Base-by-base conservation (phyloP, 2,113 vertebrate genomes). In the Colossoma macropomum region DNA sequence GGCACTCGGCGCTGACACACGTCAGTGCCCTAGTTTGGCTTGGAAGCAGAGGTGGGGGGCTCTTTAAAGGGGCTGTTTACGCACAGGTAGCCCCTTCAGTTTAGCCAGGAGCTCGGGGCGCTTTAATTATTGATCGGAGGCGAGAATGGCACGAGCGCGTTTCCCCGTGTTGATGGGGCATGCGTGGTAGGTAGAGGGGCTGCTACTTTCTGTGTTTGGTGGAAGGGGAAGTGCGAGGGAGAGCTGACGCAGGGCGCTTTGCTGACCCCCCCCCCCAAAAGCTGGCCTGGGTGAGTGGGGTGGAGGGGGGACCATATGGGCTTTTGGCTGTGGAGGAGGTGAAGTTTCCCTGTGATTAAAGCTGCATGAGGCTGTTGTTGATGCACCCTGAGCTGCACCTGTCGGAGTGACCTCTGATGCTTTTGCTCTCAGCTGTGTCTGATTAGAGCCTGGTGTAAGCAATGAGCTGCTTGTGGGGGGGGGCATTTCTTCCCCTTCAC, bases 331-430 rank as follows among this genome's bases (percentile, higher is more conserved):
- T 25, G 56, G 23, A 9, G 56, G 21, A 2, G 59, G 59, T 62
- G 59, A 62, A 62, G 59, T 62, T 62, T 27, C n/a, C 59, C 41
- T 52, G 11, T 66, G 25, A 66, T 30, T 66, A 66, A 71, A 70
- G 21, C 32, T 70, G 32, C 34, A 23, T 34, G 30, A 69, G 25
- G n/a, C 30, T 66, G 28, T 4, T 16, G 27, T 30, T 15, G 25
- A n/a, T 25, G 13, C 25, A 7, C 12, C 48, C 54, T 56, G n/a
- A 62, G 32, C 66, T 69, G 66, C 59, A 69, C 34, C 38, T n/a
- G 68, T 11, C 13, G 38, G 41, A 70, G 68, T 71, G 68, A 71
- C 68, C 68, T 45, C 32, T 38, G 66, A 8, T 16, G 30, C 25
- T 32, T 15, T 19, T 66, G n/a, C 10, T 30, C 63, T 32, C 34